A percentile compares a stretch with the other conserved stretches of the same genome.
Conservation (phyloP, 2,113 vertebrate species). For the Bubo bubo region DNA sequence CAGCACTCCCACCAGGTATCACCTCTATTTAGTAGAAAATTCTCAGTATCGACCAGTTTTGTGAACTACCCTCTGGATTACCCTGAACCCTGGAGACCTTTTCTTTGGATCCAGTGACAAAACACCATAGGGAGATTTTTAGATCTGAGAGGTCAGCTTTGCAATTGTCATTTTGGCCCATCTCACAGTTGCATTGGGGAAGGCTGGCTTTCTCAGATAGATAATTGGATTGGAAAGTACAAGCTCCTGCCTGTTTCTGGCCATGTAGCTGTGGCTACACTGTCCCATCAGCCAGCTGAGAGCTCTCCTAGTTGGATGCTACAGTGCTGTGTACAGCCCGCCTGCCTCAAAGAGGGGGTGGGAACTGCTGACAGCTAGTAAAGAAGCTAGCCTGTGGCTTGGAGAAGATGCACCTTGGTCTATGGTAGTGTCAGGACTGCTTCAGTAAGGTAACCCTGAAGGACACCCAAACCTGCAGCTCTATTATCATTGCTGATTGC, state of each 20-base stretch:
- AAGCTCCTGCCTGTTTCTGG: not conserved
- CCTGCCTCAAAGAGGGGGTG: not conserved
- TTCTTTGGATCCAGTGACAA: not conserved
- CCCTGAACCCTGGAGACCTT: not conserved
- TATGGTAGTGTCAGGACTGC: not conserved
- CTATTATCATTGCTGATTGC: rapidly evolving
- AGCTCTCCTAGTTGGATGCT: not conserved
- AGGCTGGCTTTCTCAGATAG: not conserved
- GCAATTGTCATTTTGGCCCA: not conserved
- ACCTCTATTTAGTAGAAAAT: not conserved
- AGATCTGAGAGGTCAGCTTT: not conserved
- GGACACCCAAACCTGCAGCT: not conserved
- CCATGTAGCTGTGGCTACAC: rapidly evolving
- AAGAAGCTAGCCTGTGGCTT: not conserved
- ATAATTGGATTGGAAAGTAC: not conserved
- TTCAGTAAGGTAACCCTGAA: not conserved
- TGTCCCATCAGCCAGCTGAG: not conserved
- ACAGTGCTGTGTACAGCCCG: not conserved
- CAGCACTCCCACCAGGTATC: not conserved
- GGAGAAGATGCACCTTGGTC: not conserved
- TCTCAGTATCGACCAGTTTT: not conserved
- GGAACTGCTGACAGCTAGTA: rapidly evolving
- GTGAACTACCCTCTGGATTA: not conserved
- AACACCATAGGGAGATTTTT: not conserved
- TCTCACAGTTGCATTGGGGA: rapidly evolving